Evolutionary conservation across 2,797 vertebrate genomes (phyloP).

Genomic region (Dallia pectoralis): DNA sequence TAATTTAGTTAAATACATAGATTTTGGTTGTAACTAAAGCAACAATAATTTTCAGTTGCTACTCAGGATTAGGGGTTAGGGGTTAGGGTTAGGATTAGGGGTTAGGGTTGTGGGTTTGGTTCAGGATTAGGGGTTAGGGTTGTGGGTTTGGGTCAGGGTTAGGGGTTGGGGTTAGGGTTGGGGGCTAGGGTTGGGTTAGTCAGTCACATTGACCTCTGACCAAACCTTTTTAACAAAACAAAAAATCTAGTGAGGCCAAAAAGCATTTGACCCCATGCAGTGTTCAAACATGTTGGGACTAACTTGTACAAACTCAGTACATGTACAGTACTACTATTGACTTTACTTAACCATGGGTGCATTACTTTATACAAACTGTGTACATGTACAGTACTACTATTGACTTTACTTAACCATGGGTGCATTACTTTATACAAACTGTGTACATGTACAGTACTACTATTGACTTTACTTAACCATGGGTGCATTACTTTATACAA

Average conservation of each 20-base stretch:
- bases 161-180: too few relatives aligned
- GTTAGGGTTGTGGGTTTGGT: too few relatives aligned
- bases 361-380: slow-evolving; percentile 30
- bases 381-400: slow-evolving; percentile 41
- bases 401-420: slow-evolving; percentile 51
- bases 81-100: too few relatives aligned
- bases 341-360: slow-evolving; percentile 34
- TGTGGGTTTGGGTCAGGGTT: too few relatives aligned
- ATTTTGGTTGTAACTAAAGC: slow-evolving; percentile 29
- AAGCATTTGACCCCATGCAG: slow-evolving; percentile 37
- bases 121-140: too few relatives aligned
- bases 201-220: too few relatives aligned
- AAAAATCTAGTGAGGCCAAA: slow-evolving; percentile 53
- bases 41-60: slow-evolving; percentile 20
- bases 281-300: slow-evolving; percentile 53
- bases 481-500: slow-evolving; percentile 26
- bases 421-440: slow-evolving; percentile 30
- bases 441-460: slow-evolving; percentile 45
- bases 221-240: slow-evolving; percentile 52
- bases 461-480: slow-evolving; percentile 51
- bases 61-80: slow-evolving; percentile 18
- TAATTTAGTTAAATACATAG: slow-evolving; percentile 33
- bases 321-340: slow-evolving; percentile 47
- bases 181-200: too few relatives aligned
- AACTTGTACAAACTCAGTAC: slow-evolving; percentile 29